These are phyloP conservation scores for Myotis brandtii DNA, from an alignment of 2,113 vertebrate species.

Conservation along the genomic window DNA sequence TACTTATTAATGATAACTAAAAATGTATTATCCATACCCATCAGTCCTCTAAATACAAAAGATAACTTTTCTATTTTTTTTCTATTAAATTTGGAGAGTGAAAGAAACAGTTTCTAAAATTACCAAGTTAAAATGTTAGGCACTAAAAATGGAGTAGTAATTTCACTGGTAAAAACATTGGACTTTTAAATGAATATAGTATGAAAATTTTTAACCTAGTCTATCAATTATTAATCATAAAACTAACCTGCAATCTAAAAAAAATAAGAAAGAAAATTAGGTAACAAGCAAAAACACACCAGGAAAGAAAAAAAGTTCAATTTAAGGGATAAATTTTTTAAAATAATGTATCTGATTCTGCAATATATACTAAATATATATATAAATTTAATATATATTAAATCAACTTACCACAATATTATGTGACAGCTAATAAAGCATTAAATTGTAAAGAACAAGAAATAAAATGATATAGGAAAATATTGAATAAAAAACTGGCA, in stretches of 20 bases:
- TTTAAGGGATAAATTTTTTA: not conserved
- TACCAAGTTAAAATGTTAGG: conserved; percentile 9
- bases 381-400: not conserved
- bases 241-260: not conserved
- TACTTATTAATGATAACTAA: not conserved
- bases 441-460: not conserved
- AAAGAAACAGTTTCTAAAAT: conserved; percentile 44
- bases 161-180: not conserved
- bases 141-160: conserved; percentile 18
- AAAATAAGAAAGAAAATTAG: not conserved
- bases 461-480: not conserved
- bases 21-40: not conserved
- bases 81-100: conserved; percentile 24
- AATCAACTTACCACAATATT: not conserved
- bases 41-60: not conserved
- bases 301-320: not conserved
- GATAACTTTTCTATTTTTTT: conserved; percentile 9
- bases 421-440: conserved; percentile 5
- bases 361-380: not conserved
- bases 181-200: not conserved
- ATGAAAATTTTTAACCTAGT: conserved; percentile 28
- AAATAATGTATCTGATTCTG: not conserved
- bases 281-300: not conserved
- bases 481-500: not conserved
- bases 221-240: not conserved